Evolutionary conservation across 2,888 invertebrate genomes (phyloP).

Genomic region (Nipponacmea schrenckii): DNA sequence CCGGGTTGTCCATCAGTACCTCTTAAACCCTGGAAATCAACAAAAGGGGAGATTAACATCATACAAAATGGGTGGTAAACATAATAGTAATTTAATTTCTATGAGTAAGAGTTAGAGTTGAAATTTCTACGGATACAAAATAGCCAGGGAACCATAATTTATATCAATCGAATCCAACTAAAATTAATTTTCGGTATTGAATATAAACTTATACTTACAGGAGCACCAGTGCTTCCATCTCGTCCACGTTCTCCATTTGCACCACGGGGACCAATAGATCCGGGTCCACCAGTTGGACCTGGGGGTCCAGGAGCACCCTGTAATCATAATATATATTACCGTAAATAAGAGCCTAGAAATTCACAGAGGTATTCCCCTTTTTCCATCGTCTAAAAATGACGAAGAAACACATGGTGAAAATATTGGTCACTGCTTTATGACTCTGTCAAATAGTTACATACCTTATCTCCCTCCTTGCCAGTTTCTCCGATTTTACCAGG

Average conservation of each 20-base stretch:
- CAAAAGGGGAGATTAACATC: not conserved
- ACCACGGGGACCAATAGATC: conserved; percentile 44
- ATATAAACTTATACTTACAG: conserved; percentile 33
- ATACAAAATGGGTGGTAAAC: not conserved
- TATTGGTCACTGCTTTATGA: not conserved
- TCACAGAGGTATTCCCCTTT: not conserved
- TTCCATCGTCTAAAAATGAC: not conserved
- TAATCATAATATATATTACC: not conserved
- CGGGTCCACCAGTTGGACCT: conserved; percentile 37
- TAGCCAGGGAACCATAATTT: too few species aligned
- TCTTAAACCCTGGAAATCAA: conserved; percentile 45
- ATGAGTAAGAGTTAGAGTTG: too few species aligned
- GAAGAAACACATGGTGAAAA: not conserved
- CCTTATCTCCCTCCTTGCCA: conserved; percentile 43
- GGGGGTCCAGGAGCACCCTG: conserved; percentile 38
- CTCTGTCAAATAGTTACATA: conserved; percentile 12
- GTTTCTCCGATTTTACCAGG: conserved; percentile 36
- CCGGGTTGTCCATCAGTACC: conserved; percentile 74
- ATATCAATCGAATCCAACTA: too few species aligned
- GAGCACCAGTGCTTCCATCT: conserved; percentile 46
- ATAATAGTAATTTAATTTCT: too few species aligned
- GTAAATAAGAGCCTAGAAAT: not conserved
- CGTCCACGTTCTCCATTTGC: conserved; percentile 52
- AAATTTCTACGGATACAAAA: too few species aligned
- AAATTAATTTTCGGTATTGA: too few species aligned